phyloP scores from a whole-genome alignment of 2,113 vertebrate genomes.

The Microcebus tavaratra region DNA sequence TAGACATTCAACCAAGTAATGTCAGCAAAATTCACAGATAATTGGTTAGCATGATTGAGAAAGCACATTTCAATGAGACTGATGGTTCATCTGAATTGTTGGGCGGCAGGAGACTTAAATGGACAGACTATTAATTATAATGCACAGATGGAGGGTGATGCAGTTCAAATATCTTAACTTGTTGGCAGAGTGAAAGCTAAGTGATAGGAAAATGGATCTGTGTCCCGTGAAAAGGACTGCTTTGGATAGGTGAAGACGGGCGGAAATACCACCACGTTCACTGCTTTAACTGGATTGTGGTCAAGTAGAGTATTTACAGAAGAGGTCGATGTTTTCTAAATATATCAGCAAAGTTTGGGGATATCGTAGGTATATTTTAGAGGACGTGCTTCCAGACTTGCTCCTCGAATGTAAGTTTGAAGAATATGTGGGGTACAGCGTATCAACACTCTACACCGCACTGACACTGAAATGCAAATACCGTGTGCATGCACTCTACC shows the following conservation, averaged over 20 bases:
- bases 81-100: background rate
- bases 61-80: background rate
- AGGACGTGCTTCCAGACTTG: background rate
- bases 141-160: background rate
- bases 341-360: fast-evolving
- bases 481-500: fast-evolving
- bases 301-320: background rate
- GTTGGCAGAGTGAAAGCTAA: background rate
- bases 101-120: background rate
- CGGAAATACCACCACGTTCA: fast-evolving
- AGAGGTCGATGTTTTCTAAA: background rate
- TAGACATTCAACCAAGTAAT: background rate
- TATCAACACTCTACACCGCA: fast-evolving
- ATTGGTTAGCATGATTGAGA: fast-evolving
- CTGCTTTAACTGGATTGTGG: fast-evolving
- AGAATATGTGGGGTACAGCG: fast-evolving
- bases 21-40: background rate
- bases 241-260: background rate
- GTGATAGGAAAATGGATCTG: background rate
- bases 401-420: background rate
- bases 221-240: background rate
- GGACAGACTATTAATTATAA: background rate
- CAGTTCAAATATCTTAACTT: background rate
- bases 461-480: fast-evolving
- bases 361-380: fast-evolving